Percentiles rank a stretch among this genome's conserved stretches.
Conservation (phyloP, 2,888 invertebrate genomes). For the Blera fallax region DNA sequence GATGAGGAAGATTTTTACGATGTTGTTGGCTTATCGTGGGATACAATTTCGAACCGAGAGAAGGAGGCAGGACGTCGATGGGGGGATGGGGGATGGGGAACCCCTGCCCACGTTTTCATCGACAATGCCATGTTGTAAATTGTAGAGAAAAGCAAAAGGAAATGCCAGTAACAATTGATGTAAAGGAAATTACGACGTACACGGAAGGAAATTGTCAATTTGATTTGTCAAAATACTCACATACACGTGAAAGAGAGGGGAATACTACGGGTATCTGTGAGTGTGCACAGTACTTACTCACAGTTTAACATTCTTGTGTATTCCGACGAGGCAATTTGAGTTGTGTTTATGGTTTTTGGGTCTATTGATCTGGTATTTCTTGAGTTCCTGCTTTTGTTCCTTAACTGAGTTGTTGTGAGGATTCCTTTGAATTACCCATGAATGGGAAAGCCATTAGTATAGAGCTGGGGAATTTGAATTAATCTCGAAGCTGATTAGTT, state of each 20-base stretch:
- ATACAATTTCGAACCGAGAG: neutral
- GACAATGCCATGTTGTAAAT: too few relatives aligned
- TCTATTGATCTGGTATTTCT: conserved; percentile 15
- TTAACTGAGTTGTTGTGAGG: neutral
- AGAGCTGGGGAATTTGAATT: neutral
- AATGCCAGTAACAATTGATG: conserved; percentile 61
- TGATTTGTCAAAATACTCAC: conserved; percentile 20
- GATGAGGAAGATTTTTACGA: conserved; percentile 21
- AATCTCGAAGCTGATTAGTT: neutral
- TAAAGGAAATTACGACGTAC: conserved; percentile 46
- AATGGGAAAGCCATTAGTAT: neutral
- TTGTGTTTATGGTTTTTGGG: conserved; percentile 6
- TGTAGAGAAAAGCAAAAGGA: conserved; percentile 19
- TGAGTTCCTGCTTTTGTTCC: neutral
- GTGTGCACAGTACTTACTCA: neutral
- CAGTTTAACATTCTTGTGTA: neutral
- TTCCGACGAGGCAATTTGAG: neutral
- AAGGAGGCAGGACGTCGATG: too few relatives aligned
- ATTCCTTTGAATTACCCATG: neutral
- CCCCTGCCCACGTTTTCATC: neutral
- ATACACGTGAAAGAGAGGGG: neutral
- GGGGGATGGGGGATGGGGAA: neutral
- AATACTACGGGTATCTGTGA: neutral
- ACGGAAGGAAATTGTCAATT: conserved; percentile 41
- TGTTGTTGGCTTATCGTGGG: conserved; percentile 20